Base-by-base conservation (phyloP, 2,888 invertebrate species). In the Doris montereyensis region DNA sequence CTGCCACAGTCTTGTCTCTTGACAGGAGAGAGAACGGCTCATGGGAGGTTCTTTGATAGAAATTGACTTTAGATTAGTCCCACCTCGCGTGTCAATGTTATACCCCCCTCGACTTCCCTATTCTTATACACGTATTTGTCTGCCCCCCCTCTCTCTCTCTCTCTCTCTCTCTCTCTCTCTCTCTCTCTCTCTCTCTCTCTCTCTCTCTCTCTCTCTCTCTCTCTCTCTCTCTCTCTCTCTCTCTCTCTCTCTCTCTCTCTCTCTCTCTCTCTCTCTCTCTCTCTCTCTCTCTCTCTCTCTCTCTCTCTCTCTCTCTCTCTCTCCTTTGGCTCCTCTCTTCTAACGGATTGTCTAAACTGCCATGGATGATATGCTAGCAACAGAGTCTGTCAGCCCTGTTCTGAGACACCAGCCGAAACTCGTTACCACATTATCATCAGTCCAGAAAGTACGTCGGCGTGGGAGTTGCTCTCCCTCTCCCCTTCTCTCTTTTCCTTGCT, bases 91-190 rank as follows among this genome's bases (percentile, higher is more conserved):
- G n/a, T n/a, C n/a, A n/a, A n/a, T n/a, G n/a, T n/a, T n/a, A n/a
- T n/a, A n/a, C n/a, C n/a, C n/a, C n/a, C n/a, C n/a, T n/a, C n/a
- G n/a, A n/a, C n/a, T n/a, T n/a, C n/a, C n/a, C n/a, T n/a, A n/a
- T n/a, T n/a, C n/a, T n/a, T n/a, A n/a, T n/a, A n/a, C n/a, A n/a
- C 67, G 26, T 26, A 1, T 28, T 65, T 65, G 1, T 2, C 67
- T 65, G n/a, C n/a, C n/a, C n/a, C n/a, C n/a, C n/a, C n/a, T n/a
- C 35, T 70, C 28, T 76, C 71, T 60, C 41, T 67, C 70, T 75
- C 17, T 62, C 34, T 52, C 34, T 79, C n/a, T 26, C 35, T 70
- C 70, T 76, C 41, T 76, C 62, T 75, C 58, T 75, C 34, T 68
- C 34, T 78, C 68, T 35, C 71, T 71, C 2, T 24, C 24, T 35